Percentiles rank a stretch among this genome's conserved stretches.
Conservation (phyloP, 2,888 invertebrate genomes). For the Eurytoma adleriae region DNA sequence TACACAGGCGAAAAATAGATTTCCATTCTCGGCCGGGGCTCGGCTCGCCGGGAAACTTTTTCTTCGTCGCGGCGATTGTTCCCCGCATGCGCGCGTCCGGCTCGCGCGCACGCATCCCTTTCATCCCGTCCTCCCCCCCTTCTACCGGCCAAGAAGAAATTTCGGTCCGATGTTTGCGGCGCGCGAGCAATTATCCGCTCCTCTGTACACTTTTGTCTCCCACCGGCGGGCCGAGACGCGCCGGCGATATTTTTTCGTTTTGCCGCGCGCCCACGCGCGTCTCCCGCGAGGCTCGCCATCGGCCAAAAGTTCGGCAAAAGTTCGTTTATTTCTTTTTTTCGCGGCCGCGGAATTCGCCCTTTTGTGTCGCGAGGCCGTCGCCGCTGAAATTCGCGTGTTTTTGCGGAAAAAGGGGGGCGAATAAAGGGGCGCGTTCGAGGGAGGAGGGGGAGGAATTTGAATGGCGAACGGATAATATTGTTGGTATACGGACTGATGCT, state of each 20-base stretch:
- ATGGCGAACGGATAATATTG: too few relatives aligned
- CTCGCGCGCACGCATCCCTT: not conserved
- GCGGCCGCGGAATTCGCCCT: not conserved
- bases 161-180: conserved; percentile 2
- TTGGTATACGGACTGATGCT: too few relatives aligned
- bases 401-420: not conserved
- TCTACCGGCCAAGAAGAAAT: conserved; percentile 9
- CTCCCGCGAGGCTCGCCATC: conserved; percentile 16
- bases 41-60: conserved; percentile 22
- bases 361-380: conserved; percentile 10
- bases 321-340: not conserved
- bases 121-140: not conserved
- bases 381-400: not conserved
- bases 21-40: conserved; percentile 8
- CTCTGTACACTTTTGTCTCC: too few relatives aligned
- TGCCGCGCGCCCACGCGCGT: not conserved
- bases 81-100: not conserved
- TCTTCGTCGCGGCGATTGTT: conserved; percentile 32
- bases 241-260: not conserved
- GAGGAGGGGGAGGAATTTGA: too few relatives aligned
- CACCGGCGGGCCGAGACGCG: not conserved
- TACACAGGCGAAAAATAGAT: conserved; percentile 19
- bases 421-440: too few relatives aligned
- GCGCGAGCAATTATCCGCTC: conserved; percentile 31
- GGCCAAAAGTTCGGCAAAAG: conserved; percentile 18